Base-by-base conservation (phyloP, 2,113 vertebrate genomes). In the Psephotus haematonotus region DNA sequence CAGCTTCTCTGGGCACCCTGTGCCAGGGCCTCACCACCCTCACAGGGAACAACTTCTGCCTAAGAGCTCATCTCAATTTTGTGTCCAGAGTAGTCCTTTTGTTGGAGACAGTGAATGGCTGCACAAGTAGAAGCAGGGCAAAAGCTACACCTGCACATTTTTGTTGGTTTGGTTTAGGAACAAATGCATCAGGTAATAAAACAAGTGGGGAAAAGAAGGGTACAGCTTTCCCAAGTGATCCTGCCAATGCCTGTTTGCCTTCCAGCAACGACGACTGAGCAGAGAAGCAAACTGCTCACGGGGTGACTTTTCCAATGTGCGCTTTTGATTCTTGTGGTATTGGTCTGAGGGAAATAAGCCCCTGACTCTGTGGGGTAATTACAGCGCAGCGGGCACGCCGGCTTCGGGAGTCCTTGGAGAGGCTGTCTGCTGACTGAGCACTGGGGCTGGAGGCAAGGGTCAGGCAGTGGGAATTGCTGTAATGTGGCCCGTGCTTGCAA, bases 101-200 rank as follows among this genome's bases (percentile, higher is more conserved):
- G 23, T 19, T 5, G 35, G 62, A n/a, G 69, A 67, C 5, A 3
- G 18, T 31, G 28, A 27, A 35, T 0, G 2, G 7, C 5, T 9
- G 24, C 2, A 2, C 35, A 23, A 39, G 35, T 8, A 50, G 60
- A 43, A 63, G 44, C 25, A 20, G 6, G 23, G 16, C 27, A 49
- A 65, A 39, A 86, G 39, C 46, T 9, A 7, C 3, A 1, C 22
- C 31, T 13, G 2, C 13, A 7, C 1, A 0, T 41, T 29, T 31
- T 15, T 28, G 3, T 4, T 0, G 1, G 3, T 13, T 65, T 25
- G 23, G 4, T 22, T n/a, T 9, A 10, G 27, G 77, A 77, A 46
- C 3, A 11, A 67, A 53, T 0, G 9, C 44, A 3, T 8, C 2
- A 0, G 41, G 55, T 0, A 10, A 64, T 81, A 10, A 75, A 81